These are phyloP conservation scores for Diachasmimorpha longicaudata DNA, from an alignment of 1,140 invertebrate species.

Conservation along the genomic window DNA sequence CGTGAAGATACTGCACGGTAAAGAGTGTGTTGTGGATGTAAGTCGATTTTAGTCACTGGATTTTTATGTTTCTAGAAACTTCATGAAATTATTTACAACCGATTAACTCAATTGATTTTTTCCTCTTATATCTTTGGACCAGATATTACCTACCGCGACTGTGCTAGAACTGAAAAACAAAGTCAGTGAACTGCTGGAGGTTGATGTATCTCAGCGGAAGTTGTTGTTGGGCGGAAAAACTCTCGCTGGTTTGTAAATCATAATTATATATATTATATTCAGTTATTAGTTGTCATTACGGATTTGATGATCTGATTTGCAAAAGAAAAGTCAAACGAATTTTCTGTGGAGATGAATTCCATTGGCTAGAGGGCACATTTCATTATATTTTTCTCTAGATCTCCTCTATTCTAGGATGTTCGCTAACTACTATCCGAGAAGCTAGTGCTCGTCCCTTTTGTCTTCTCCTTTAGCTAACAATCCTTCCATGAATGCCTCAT, in stretches of 20 bases:
- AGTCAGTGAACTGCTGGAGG: constrained; percentile 49
- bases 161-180: constrained; percentile 55
- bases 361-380: too few relatives aligned
- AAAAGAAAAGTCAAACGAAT: too few relatives aligned
- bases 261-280: constrained; percentile 20
- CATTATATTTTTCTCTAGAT: background rate
- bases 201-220: constrained; percentile 54
- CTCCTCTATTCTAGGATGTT: too few relatives aligned
- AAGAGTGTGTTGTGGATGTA: constrained; percentile 52
- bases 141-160: constrained; percentile 55
- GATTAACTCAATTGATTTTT: background rate
- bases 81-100: background rate
- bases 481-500: background rate
- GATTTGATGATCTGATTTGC: too few relatives aligned
- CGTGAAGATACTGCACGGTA: constrained; percentile 50
- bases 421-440: too few relatives aligned
- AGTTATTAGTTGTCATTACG: too few relatives aligned
- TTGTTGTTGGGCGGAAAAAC: constrained; percentile 55
- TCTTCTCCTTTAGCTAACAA: too few relatives aligned
- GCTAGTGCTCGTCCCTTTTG: too few relatives aligned
- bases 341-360: too few relatives aligned
- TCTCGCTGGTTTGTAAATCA: constrained; percentile 45
- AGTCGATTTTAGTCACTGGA: constrained; percentile 17
- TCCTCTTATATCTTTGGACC: background rate
- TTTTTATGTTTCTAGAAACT: background rate